Base-by-base conservation (phyloP, 2,888 invertebrate genomes). In the Brassicogethes aeneus region DNA sequence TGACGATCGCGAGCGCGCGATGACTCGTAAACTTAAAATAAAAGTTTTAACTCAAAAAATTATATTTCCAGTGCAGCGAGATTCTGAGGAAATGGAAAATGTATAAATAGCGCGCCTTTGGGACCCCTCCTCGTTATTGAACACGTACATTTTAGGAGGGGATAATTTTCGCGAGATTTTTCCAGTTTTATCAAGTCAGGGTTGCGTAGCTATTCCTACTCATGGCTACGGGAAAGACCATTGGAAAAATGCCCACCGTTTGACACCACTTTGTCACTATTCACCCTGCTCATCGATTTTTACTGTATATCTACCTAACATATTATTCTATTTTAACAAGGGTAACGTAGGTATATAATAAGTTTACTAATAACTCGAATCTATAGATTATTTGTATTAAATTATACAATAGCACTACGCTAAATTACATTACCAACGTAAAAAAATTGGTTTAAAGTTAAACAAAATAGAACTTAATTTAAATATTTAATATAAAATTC, bases 131-230 rank as follows among this genome's bases (percentile, higher is more conserved):
- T n/a, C 43, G 46, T 50, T 50, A 51, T 50, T 46, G 50, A 51
- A 44, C 50, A 34, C 40, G 36, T 8, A 36, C 14, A 34, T 36
- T 31, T 29, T 41, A 49, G 51, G 47, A 46, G 45, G 53, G 52
- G 50, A 47, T 44, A 45, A 42, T 54, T 54, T 54, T 45, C 52
- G 49, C 45, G 52, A 51, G 58, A 52, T 59, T 51, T 52, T 54
- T 54, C 56, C 55, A 53, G 58, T 56, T 56, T 42, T 43, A 54
- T 42, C 52, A 47, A 52, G 55, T 44, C 48, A 32, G 47, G 46
- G 44, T 38, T 46, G 48, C 43, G 48, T 45, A 36, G 23, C 10
- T 23, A 10, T 23, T 23, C 23, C 10, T n/a, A n/a, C n/a, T n/a
- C n/a, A n/a, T n/a, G n/a, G 23, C 23, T 5, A 7, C 5, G 5